These are phyloP conservation scores for Rhodinocichla rosea DNA, from an alignment of 2,113 vertebrate genomes.

Conservation along the genomic window DNA sequence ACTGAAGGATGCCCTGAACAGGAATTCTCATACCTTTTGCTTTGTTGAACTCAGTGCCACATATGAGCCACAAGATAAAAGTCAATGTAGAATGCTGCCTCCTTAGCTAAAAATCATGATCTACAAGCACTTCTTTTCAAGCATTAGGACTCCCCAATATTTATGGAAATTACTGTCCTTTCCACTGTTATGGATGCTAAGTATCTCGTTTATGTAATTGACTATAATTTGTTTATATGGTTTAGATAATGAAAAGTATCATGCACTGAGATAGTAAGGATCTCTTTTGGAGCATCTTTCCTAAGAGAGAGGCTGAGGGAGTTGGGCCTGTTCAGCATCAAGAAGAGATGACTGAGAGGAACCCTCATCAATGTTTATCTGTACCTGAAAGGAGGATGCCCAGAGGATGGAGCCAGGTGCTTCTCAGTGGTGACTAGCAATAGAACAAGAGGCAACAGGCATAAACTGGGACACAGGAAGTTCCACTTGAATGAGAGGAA, in stretches of 20 bases:
- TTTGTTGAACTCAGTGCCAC: background rate
- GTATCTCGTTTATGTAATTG: background rate
- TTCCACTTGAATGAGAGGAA: background rate
- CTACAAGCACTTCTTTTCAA: background rate
- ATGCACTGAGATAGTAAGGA: background rate
- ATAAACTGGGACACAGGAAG: background rate
- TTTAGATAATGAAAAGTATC: background rate
- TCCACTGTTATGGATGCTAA: background rate
- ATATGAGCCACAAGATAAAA: background rate
- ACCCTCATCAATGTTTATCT: background rate
- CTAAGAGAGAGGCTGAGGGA: background rate
- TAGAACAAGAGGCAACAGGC: fast-evolving
- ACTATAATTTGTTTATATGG: background rate
- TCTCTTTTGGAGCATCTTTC: background rate
- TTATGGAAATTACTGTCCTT: background rate
- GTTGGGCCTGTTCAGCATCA: background rate
- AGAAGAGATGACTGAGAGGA: background rate
- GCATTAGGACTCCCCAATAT: background rate
- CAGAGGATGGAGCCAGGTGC: background rate
- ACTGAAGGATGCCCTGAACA: background rate
- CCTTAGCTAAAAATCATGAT: background rate
- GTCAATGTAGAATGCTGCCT: background rate
- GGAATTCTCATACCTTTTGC: background rate
- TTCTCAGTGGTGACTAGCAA: background rate
- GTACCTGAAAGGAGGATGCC: background rate